These are phyloP conservation scores for Chironomus tentans DNA, from an alignment of 2,888 invertebrate genomes.

Conservation along the genomic window DNA sequence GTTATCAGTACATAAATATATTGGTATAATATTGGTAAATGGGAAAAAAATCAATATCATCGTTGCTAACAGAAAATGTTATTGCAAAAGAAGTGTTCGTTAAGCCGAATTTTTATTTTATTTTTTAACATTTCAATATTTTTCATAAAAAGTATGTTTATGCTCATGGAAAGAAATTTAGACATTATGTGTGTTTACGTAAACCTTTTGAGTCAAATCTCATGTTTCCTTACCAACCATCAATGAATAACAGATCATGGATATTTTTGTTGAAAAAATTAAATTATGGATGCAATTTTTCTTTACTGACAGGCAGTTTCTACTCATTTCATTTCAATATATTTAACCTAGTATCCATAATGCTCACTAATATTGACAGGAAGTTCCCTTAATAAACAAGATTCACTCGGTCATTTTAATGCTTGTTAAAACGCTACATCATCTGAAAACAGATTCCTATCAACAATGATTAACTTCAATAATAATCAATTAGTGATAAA, in stretches of 20 bases:
- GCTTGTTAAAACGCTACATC: background rate
- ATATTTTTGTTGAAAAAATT: too few relatives aligned
- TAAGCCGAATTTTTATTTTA: background rate
- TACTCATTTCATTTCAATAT: too few relatives aligned
- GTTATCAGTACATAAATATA: background rate
- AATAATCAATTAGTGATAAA: conserved; percentile 13
- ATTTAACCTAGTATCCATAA: too few relatives aligned
- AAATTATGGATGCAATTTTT: too few relatives aligned
- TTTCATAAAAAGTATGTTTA: background rate
- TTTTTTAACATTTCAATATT: background rate
- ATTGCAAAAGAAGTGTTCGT: background rate
- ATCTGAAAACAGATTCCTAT: background rate
- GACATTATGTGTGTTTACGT: background rate
- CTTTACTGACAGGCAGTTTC: too few relatives aligned
- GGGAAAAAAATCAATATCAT: background rate
- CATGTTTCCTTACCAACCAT: background rate
- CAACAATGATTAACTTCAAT: background rate
- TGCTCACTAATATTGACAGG: too few relatives aligned
- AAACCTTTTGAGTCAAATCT: background rate
- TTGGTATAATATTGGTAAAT: background rate
- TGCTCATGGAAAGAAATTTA: background rate
- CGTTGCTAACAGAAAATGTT: background rate
- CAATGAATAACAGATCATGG: background rate
- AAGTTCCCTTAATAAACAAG: too few relatives aligned
- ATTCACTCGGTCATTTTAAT: background rate